Percentiles rank a stretch among this genome's conserved stretches.
phyloP scores from a whole-genome alignment of 2,113 vertebrate genomes.

The Serilophus lunatus region DNA sequence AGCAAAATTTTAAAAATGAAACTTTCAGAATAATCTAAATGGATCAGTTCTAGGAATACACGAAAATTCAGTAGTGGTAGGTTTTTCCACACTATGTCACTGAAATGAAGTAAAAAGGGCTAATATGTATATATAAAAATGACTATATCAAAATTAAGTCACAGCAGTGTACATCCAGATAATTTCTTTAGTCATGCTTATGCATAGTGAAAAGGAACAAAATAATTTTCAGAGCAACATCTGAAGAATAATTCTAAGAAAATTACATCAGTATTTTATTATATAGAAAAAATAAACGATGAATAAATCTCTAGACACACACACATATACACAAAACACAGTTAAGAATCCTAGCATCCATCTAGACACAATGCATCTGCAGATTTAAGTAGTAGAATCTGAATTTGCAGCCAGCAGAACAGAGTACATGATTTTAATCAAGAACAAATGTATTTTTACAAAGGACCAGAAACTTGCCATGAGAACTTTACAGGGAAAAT shows the following conservation, averaged over 20 bases:
- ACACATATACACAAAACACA: background rate
- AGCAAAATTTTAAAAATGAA: background rate
- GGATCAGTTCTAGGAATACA: background rate
- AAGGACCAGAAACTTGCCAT: conserved; percentile 9
- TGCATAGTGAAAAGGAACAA: background rate
- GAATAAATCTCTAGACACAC: background rate
- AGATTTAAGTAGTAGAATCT: background rate
- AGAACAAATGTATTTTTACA: conserved; percentile 21
- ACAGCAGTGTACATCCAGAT: background rate
- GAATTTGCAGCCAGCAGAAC: background rate
- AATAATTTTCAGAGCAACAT: background rate
- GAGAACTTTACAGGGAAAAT: background rate
- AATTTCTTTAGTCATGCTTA: background rate
- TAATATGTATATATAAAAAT: background rate
- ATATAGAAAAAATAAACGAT: background rate
- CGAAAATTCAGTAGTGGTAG: background rate
- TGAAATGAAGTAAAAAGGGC: background rate
- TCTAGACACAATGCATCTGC: background rate
- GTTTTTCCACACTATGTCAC: background rate
- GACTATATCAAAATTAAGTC: background rate
- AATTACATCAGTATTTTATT: background rate
- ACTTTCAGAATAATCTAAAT: background rate
- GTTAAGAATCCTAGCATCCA: background rate
- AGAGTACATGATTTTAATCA: background rate
- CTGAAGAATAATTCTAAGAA: background rate